phyloP scores from a whole-genome alignment of 2,888 invertebrate species.

The Netelia inedita region DNA sequence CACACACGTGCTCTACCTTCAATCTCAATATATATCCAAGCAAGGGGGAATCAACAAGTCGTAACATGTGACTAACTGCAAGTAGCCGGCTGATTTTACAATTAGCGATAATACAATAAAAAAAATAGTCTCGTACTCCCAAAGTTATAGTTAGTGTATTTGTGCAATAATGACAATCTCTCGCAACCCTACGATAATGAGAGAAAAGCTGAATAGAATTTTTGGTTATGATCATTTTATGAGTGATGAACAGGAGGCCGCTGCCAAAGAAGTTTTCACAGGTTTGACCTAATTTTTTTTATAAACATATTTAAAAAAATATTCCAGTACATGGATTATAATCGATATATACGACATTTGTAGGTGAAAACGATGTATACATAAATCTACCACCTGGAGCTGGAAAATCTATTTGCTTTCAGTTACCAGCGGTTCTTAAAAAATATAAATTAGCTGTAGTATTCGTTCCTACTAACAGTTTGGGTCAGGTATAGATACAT shows the following conservation, averaged over 20 bases:
- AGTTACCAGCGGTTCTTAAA: slow-evolving; percentile 54
- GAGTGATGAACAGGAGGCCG: slow-evolving; percentile 7
- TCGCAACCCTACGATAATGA: not conserved
- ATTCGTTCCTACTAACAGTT: slow-evolving; percentile 33
- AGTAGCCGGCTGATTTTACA: not conserved
- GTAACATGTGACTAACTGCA: not conserved
- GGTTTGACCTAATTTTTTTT: slow-evolving; percentile 8
- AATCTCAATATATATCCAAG: not conserved
- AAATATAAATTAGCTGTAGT: slow-evolving; percentile 33
- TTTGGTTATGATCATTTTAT: slow-evolving; percentile 43
- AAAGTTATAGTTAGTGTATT: not conserved
- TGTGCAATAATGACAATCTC: slow-evolving; percentile 3
- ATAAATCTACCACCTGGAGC: slow-evolving; percentile 45
- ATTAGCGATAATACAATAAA: not conserved
- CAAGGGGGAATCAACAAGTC: slow-evolving; percentile 3
- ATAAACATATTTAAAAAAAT: too few relatives aligned
- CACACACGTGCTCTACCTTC: not conserved
- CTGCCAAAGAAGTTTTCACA: slow-evolving; percentile 26
- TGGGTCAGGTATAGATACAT: slow-evolving; percentile 40
- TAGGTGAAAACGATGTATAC: slow-evolving; percentile 48
- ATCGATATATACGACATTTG: not conserved
- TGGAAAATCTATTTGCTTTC: slow-evolving; percentile 64
- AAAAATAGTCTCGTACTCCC: not conserved
- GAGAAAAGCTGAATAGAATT: not conserved
- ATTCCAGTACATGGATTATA: not conserved